Conservation (phyloP, 2,888 invertebrate species). For the Cabera pusaria region DNA sequence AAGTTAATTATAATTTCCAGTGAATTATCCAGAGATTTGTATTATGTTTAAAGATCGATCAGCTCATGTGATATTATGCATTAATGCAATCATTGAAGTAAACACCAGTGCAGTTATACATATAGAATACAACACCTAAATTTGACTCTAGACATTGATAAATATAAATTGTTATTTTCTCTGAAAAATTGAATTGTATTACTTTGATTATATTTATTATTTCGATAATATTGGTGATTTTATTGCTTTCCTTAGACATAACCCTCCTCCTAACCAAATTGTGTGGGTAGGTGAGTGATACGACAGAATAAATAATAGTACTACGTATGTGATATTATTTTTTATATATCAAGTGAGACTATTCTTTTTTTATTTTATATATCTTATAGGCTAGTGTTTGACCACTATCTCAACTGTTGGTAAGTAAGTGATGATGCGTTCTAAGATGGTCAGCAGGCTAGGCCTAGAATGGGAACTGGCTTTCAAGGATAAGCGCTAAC, state of each 20-base stretch:
- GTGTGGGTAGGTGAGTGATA: no score
- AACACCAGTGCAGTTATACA: slow-evolving; percentile 39
- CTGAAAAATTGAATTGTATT: slow-evolving; percentile 55
- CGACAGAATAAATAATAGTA: no score
- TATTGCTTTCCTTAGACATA: slow-evolving; percentile 25
- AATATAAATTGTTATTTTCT: slow-evolving; percentile 56
- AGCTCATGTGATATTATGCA: slow-evolving; percentile 21
- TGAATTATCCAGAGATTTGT: neutral
- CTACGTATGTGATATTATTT: no score
- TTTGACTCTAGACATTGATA: slow-evolving; percentile 38
- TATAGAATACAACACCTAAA: slow-evolving; percentile 39
- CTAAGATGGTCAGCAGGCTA: no score
- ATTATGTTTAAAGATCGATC: slow-evolving; percentile 12
- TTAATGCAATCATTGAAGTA: slow-evolving; percentile 31
- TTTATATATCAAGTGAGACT: no score
- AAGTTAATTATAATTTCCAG: slow-evolving; percentile 1
- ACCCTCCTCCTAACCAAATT: no score
- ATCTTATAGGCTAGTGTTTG: no score
- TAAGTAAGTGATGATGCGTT: no score
- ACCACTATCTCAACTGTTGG: no score
- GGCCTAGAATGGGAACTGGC: no score
- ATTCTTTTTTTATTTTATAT: no score
- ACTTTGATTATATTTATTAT: slow-evolving; percentile 71
- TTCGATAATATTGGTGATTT: slow-evolving; percentile 44
- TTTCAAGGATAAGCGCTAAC: no score